A percentile compares a stretch with the other conserved stretches of the same genome.
These are phyloP conservation scores for Oscheius onirici DNA, from an alignment of 2,888 invertebrate species.

Conservation along the genomic window DNA sequence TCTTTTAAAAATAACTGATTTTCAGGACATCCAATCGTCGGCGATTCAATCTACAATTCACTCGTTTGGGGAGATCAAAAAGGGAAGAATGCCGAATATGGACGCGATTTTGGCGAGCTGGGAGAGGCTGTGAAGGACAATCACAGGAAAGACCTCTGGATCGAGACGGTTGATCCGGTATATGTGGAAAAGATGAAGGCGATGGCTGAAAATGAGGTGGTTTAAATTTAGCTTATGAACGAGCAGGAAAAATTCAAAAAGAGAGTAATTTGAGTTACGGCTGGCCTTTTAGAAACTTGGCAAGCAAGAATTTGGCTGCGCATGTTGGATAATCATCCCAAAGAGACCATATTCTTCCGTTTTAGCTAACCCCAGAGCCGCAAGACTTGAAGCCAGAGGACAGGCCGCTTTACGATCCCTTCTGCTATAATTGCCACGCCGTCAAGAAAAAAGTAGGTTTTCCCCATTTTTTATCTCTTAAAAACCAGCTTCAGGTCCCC, in stretches of 20 bases:
- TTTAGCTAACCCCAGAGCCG: conserved; percentile 40
- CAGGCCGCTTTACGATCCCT: conserved; percentile 59
- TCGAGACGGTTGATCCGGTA: conserved; percentile 58
- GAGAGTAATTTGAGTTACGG: too few relatives aligned
- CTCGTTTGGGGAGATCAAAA: conserved; percentile 90
- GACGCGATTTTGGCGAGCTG: conserved; percentile 58
- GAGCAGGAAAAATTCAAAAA: too few relatives aligned
- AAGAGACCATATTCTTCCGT: neutral
- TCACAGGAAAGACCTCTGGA: conserved; percentile 59
- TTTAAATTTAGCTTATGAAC: neutral
- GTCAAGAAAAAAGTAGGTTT: conserved; percentile 49
- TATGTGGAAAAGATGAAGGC: conserved; percentile 56
- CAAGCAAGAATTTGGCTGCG: too few relatives aligned
- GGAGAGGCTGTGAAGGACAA: conserved; percentile 52
- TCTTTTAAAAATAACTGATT: neutral
- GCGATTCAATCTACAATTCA: conserved; percentile 96
- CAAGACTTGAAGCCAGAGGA: conserved; percentile 42
- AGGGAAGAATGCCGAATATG: conserved; percentile 86
- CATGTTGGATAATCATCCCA: too few relatives aligned
- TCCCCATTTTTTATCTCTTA: neutral
- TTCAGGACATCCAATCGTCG: conserved; percentile 92
- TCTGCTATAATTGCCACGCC: conserved; percentile 68
- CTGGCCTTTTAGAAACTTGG: too few relatives aligned
- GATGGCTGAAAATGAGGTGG: conserved; percentile 48
- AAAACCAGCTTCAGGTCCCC: conserved; percentile 36